Conservation (phyloP, 2,797 vertebrate genomes). For the Chiroxiphia lanceolata region DNA sequence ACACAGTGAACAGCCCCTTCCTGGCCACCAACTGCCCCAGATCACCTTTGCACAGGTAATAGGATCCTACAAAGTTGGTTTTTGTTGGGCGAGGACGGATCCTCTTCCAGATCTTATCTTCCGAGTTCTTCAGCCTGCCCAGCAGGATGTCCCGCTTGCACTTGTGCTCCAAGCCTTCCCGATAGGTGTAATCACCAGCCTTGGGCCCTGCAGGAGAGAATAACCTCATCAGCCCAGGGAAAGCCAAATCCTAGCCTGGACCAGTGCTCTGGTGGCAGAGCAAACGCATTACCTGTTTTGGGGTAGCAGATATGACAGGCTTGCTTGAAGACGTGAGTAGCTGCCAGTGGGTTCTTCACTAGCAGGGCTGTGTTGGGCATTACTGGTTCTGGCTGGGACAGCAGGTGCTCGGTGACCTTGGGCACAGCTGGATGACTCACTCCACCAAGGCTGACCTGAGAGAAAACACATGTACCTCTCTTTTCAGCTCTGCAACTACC, state of each 20-base stretch:
- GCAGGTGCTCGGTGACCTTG: conserved; percentile 32
- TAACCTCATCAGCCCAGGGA: not conserved
- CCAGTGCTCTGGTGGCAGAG: not conserved
- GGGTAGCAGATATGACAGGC: conserved; percentile 96
- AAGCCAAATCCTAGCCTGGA: not conserved
- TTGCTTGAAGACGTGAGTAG: conserved; percentile 94
- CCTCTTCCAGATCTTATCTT: conserved; percentile 93
- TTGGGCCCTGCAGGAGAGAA: conserved; percentile 80
- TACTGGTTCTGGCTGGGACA: conserved; percentile 68
- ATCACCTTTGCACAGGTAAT: conserved; percentile 97
- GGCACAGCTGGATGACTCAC: conserved; percentile 37
- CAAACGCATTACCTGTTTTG: conserved; percentile 85
- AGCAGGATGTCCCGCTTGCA: conserved; percentile 93
- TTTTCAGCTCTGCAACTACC: not conserved
- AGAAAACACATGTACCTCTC: not conserved
- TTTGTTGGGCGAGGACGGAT: conserved; percentile 93
- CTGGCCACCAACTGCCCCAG: not conserved
- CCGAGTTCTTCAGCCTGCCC: conserved; percentile 86
- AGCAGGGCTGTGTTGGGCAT: conserved; percentile 86
- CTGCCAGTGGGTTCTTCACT: conserved; percentile 92
- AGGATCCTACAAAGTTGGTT: conserved; percentile 95
- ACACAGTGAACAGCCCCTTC: not conserved
- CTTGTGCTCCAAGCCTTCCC: conserved; percentile 93
- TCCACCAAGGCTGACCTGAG: conserved; percentile 42
- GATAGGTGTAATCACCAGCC: conserved; percentile 94